Evolutionary conservation across 2,888 invertebrate genomes (phyloP).

Genomic region (Trichacis sp.): DNA sequence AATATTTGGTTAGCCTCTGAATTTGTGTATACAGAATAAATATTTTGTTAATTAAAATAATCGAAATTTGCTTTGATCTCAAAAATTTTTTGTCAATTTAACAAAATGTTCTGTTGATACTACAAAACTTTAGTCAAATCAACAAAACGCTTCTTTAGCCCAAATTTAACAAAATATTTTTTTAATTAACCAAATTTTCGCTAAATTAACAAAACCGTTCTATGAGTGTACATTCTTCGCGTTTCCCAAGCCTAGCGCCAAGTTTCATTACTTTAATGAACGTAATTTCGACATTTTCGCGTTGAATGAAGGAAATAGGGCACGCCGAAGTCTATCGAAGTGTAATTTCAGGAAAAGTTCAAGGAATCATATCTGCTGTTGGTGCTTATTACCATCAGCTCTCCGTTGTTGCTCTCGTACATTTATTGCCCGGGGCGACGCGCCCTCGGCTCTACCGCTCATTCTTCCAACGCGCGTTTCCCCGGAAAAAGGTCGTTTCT

Average conservation of each 20-base stretch:
- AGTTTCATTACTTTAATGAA: constrained; percentile 1
- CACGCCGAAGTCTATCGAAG: neutral
- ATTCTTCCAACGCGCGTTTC: neutral
- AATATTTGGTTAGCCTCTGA: no score
- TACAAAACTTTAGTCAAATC: no score
- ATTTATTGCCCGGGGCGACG: constrained; percentile 31
- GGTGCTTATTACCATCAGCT: constrained; percentile 26
- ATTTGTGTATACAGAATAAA: no score
- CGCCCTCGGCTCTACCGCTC: constrained; percentile 16
- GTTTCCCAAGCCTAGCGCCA: neutral
- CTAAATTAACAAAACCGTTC: neutral
- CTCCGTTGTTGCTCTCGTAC: constrained; percentile 27
- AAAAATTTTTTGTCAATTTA: no score
- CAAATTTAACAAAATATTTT: no score
- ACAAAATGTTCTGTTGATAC: no score
- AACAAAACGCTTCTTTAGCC: no score
- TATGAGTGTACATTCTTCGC: neutral
- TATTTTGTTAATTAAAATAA: no score
- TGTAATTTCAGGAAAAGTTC: constrained; percentile 8
- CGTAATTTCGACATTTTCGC: neutral
- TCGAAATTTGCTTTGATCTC: no score
- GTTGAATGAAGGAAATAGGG: neutral
- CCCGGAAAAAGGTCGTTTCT: neutral
- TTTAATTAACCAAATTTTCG: no score
- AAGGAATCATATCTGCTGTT: constrained; percentile 3